A percentile compares a stretch with the other conserved stretches of the same genome.
Evolutionary conservation across 2,888 invertebrate species (phyloP).

Genomic region (Trissonchulus latispiculum): DNA sequence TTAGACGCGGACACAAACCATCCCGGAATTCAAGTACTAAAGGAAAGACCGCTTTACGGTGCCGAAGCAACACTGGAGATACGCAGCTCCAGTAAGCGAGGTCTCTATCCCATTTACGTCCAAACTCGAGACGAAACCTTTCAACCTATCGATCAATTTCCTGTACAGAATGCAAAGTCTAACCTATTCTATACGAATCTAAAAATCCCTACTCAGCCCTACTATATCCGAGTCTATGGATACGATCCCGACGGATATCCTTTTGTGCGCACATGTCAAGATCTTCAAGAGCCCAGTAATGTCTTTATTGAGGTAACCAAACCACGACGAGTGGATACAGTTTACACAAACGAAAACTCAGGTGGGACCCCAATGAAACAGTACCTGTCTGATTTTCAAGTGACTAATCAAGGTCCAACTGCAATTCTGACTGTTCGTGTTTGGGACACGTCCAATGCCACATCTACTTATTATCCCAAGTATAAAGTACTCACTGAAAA

Average conservation of each 20-base stretch:
- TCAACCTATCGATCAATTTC: not conserved
- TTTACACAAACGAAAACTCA: not conserved
- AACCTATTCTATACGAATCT: not conserved
- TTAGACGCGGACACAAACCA: not conserved
- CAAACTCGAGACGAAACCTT: not conserved
- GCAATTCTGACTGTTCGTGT: not conserved
- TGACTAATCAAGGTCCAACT: not conserved
- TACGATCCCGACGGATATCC: not conserved
- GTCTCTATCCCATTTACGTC: not conserved
- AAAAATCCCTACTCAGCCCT: not conserved
- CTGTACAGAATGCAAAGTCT: not conserved
- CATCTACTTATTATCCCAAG: not conserved
- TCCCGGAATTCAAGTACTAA: not conserved
- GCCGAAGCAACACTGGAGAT: not conserved
- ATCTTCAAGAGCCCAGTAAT: not conserved
- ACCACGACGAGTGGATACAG: not conserved
- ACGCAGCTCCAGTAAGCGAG: not conserved
- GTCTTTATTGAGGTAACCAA: not conserved
- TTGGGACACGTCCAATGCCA: not conserved
- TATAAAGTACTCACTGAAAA: not conserved
- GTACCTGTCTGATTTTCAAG: not conserved
- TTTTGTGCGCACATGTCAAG: not conserved
- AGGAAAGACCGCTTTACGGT: not conserved
- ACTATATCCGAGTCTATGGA: not conserved
- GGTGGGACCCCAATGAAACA: not conserved